Conservation (phyloP, 2,113 vertebrate species). For the Sinocyclocheilus anshuiensis region DNA sequence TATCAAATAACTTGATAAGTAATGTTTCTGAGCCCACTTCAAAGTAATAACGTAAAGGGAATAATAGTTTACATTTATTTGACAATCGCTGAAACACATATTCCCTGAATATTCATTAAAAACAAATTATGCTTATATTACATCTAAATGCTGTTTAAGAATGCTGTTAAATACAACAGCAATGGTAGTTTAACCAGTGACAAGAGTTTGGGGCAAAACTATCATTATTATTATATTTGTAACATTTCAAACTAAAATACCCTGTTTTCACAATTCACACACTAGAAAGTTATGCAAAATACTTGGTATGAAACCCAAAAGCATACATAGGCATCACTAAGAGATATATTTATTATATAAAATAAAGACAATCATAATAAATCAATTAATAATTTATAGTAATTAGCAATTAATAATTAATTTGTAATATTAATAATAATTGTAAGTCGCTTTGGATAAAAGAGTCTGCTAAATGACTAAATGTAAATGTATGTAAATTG, state of each 20-base stretch:
- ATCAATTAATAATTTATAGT: neutral
- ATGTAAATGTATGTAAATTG: neutral
- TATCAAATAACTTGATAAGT: neutral
- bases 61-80: neutral
- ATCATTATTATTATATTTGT: neutral
- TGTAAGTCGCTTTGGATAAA: too few species aligned
- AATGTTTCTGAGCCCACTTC: neutral
- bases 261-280: neutral
- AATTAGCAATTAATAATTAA: too few species aligned
- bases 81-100: neutral
- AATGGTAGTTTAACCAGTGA: neutral
- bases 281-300: neutral
- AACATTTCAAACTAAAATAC: neutral
- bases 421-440: neutral
- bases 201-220: neutral
- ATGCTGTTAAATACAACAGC: neutral
- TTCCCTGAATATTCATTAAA: neutral
- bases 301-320: neutral
- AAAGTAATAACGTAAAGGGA: neutral
- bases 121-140: neutral
- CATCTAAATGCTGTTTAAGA: neutral
- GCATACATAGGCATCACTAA: neutral
- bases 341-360: neutral
- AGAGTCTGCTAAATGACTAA: too few species aligned
- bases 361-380: neutral